Conservation (phyloP, 2,888 invertebrate genomes). For the Apamea monoglypha region DNA sequence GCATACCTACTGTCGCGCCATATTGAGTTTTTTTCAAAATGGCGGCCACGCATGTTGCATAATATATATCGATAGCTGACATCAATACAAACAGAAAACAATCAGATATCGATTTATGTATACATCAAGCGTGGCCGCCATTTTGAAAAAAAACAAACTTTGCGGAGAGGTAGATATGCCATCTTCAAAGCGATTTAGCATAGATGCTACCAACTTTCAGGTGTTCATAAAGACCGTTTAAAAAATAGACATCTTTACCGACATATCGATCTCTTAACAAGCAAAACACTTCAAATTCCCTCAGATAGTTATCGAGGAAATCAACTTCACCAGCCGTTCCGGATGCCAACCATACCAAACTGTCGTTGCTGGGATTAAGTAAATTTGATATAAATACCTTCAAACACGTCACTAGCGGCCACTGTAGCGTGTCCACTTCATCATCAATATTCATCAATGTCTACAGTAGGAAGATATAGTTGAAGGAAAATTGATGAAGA, state of each 20-base stretch:
- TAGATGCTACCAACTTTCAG: background rate
- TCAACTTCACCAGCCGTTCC: slow-evolving; percentile 40
- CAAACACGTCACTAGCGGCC: slow-evolving; percentile 47
- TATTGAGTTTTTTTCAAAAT: too few species aligned
- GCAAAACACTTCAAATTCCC: background rate
- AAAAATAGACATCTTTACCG: background rate
- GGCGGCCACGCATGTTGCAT: too few species aligned
- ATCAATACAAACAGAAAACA: too few species aligned
- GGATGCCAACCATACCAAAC: slow-evolving; percentile 43
- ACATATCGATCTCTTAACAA: slow-evolving; percentile 8
- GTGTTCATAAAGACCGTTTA: too few species aligned
- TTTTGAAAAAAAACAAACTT: too few species aligned
- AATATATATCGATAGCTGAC: too few species aligned
- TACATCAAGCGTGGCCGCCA: too few species aligned
- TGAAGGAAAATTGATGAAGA: slow-evolving; percentile 54
- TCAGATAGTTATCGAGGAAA: slow-evolving; percentile 43
- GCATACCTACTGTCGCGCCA: too few species aligned
- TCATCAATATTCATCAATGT: slow-evolving; percentile 61
- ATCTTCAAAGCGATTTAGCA: too few species aligned
- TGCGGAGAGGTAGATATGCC: too few species aligned
- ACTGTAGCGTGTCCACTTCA: slow-evolving; percentile 36
- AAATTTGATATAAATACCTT: slow-evolving; percentile 45
- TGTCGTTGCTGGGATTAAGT: slow-evolving; percentile 47
- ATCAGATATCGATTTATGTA: too few species aligned
- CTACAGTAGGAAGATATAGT: slow-evolving; percentile 45